These are phyloP conservation scores for Laticauda colubrina DNA, from an alignment of 2,113 vertebrate species.

Conservation along the genomic window DNA sequence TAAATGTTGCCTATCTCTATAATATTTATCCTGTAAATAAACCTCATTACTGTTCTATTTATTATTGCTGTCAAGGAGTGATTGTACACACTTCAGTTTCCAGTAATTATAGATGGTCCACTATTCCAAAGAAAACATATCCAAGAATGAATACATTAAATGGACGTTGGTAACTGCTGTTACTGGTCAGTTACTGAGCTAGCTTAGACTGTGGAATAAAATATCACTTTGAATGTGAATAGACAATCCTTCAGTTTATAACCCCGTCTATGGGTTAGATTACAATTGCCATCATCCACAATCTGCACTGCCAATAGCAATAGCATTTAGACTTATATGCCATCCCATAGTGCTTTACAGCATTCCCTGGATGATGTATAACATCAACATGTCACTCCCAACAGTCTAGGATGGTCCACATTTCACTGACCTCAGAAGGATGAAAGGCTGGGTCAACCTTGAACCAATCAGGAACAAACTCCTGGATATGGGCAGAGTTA, in stretches of 20 bases:
- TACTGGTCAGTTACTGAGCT: neutral
- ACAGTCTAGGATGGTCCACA: no score
- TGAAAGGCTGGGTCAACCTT: no score
- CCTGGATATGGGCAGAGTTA: no score
- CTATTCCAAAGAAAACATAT: neutral
- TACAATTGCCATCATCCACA: neutral
- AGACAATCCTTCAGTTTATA: neutral
- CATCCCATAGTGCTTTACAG: neutral
- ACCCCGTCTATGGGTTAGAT: neutral
- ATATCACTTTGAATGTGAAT: neutral
- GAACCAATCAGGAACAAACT: no score
- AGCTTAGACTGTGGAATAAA: neutral
- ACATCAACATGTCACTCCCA: no score
- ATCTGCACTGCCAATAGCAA: neutral
- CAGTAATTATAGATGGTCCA: neutral
- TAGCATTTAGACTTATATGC: neutral
- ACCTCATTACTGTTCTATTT: neutral
- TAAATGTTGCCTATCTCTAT: neutral
- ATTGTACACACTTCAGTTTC: neutral
- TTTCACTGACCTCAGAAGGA: no score
- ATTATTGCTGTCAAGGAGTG: neutral
- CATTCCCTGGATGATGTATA: neutral
- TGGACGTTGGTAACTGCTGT: neutral
- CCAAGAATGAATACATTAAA: neutral
- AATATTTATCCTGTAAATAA: neutral